Base-by-base conservation (phyloP, 2,888 invertebrate genomes). In the Fragum sueziense region DNA sequence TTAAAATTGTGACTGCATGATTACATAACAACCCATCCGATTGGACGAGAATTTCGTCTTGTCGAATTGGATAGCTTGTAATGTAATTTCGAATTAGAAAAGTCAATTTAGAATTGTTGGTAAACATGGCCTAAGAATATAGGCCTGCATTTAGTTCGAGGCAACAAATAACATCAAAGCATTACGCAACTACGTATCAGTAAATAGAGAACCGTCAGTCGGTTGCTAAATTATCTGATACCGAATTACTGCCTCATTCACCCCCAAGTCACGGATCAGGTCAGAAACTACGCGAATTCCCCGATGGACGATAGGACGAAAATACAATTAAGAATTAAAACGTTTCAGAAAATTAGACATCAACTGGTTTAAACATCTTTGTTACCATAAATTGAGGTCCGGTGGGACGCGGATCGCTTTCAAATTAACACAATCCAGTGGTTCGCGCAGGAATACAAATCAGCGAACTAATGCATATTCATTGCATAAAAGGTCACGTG, bases 251-350 rank as follows among this genome's bases (percentile, higher is more conserved):
- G 71, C 37, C 61, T 73, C 47, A 73, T 73, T 73, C 51, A 31
- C 52, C 73, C 37, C 27, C 73, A 34, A 52, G 73, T 73, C 73
- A 73, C 73, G 73, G 22, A 51, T 34, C 65, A 27, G 25, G 52
- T 52, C 9, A 34, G 73, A 25, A 73, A 52, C 34, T 25, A 51
- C 73, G 51, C 0, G 51, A 65, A 73, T 67, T 73, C 73, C 73
- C 73, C 27, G 33, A 51, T 22, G 65, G 34, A 37, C 37, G 33
- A 67, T 70, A 52, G 37, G 34, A 41, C 41, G 77, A 51, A 74
- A 73, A 78, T 57, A 74, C 78, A 78, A 78, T 78, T 78, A 62
- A 31, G 78, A 78, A 78, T 78, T 78, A 78, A 78, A 70, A 69
- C 62, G 69, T 70, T 78, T 72, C 67, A 54, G 41, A 65, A 78